These are phyloP conservation scores for Macrosoma leucophasiata DNA, from an alignment of 2,888 invertebrate species.

Conservation along the genomic window DNA sequence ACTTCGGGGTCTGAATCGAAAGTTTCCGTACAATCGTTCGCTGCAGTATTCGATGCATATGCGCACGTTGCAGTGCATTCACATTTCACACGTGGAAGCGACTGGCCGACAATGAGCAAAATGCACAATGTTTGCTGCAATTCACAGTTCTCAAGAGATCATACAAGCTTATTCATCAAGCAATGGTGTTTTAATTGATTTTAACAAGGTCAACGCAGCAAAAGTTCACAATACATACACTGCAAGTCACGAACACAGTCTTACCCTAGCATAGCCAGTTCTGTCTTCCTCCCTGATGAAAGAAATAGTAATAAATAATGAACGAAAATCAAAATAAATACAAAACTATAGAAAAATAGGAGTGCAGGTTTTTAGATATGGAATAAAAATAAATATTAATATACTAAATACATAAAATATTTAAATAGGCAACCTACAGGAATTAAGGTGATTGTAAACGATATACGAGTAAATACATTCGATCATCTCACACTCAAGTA, in stretches of 20 bases:
- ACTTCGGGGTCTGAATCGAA: conserved; percentile 26
- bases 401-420: conserved; percentile 26
- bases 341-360: conserved; percentile 24
- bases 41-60: conserved; percentile 18
- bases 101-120: conserved; percentile 40
- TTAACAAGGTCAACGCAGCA: conserved; percentile 44
- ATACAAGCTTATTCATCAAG: conserved; percentile 41
- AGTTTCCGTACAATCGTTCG: conserved; percentile 20
- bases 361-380: not conserved
- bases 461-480: too few relatives aligned
- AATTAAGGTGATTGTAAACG: too few relatives aligned
- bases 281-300: conserved; percentile 77
- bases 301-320: conserved; percentile 56
- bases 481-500: too few relatives aligned
- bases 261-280: conserved; percentile 76
- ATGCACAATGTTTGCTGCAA: conserved; percentile 40
- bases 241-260: conserved; percentile 64
- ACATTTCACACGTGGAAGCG: conserved; percentile 44
- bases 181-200: conserved; percentile 31
- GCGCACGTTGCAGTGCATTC: conserved; percentile 1
- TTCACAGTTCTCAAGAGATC: conserved; percentile 29
- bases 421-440: too few relatives aligned
- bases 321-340: conserved; percentile 31
- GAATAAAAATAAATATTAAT: conserved; percentile 22
- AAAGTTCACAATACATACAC: conserved; percentile 54